Conservation (phyloP, 2,113 vertebrate species). For the Lanius ludovicianus region DNA sequence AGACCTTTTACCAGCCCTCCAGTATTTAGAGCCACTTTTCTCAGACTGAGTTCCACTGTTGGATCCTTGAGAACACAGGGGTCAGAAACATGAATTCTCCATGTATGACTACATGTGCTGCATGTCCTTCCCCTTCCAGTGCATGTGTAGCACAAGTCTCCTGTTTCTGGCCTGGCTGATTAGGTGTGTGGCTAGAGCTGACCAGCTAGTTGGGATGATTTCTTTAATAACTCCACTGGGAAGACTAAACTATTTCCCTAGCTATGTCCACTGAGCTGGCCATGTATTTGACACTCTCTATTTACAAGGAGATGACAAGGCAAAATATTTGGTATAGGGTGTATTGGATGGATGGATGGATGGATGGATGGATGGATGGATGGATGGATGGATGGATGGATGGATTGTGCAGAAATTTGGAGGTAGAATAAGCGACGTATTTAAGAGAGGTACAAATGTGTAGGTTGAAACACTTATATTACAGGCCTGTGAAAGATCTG, state of each 20-base stretch:
- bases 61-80: not conserved
- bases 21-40: not conserved
- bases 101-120: not conserved
- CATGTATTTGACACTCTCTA: conserved; percentile 28
- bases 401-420: conserved; percentile 44
- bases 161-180: not conserved
- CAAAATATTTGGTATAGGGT: conserved; percentile 11
- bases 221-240: conserved; percentile 27
- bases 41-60: not conserved
- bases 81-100: not conserved
- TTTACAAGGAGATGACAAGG: conserved; percentile 63
- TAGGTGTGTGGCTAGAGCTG: conserved; percentile 1
- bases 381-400: conserved; percentile 38
- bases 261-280: not conserved
- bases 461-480: not conserved
- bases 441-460: not conserved
- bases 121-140: not conserved
- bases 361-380: conserved; percentile 43
- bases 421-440: not conserved
- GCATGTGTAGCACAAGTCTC: not conserved
- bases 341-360: conserved; percentile 31
- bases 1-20: not conserved
- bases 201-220: not conserved
- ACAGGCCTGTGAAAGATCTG: not conserved
- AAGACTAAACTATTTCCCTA: conserved; percentile 31